Base-by-base conservation (phyloP, 2,888 invertebrate genomes). In the Melinaea marsaeus region DNA sequence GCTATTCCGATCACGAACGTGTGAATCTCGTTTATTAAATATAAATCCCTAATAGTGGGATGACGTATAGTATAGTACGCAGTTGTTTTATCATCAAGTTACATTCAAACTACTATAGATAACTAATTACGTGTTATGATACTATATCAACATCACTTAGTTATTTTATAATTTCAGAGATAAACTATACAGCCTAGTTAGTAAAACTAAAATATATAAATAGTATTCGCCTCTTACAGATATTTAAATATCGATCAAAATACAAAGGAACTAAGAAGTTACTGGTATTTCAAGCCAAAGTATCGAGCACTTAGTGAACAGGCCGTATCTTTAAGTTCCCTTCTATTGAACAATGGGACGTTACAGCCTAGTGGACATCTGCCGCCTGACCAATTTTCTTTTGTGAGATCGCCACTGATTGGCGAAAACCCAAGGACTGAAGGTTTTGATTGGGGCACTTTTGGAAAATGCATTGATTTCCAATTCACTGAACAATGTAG, bases 321-420 rank as follows among this genome's bases (percentile, higher is more conserved):
- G 48, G 42, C 56, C 56, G 59, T 55, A 62, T 62, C 55, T 65
- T 60, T 65, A 62, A 63, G 63, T 75, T 83, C 84, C 83, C 83
- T 84, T 80, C 79, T 79, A 79, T 80, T 84, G 85, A 84, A 90
- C 89, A 90, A 89, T 88, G 75, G 84, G 79, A 79, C 77, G 80
- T 79, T 79, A 80, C 85, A 81, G 78, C 80, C 79, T 86, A 84
- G 81, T 87, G 87, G 87, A 84, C 88, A 85, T 84, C 83, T 84
- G 86, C 88, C 88, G 88, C 84, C 88, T 88, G 86, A 89, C 88
- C 89, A 89, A 86, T 87, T 90, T 86, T 84, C 89, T 87, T 88
- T 88, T 88, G 87, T 90, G 80, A 78, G 76, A 82, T 84, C 83
- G 81, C 80, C 81, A 85, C 83, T 85, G 86, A 86, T 84, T 83